These are phyloP conservation scores for Papilio xuthus DNA, from an alignment of 1,140 invertebrate species.

Conservation along the genomic window DNA sequence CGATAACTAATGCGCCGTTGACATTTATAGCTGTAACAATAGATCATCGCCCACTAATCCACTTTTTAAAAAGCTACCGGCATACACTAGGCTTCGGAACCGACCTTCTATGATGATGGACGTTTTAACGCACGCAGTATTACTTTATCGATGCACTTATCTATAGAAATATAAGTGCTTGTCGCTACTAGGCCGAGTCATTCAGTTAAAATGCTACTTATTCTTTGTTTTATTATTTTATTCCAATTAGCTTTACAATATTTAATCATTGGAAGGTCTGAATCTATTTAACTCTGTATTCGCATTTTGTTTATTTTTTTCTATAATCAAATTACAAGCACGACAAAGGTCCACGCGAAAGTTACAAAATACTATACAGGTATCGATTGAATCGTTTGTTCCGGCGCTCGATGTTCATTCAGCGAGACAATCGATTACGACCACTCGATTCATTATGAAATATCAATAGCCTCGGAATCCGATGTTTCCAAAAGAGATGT, in stretches of 20 bases:
- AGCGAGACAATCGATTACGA: conserved; percentile 34
- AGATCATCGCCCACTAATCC: conserved; percentile 43
- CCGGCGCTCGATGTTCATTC: conserved; percentile 32
- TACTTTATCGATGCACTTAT: conserved; percentile 33
- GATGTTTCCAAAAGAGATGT: conserved; percentile 58
- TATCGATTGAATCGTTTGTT: conserved; percentile 35
- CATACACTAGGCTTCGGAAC: conserved; percentile 26
- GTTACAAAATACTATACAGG: conserved; percentile 36
- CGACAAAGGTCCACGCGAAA: conserved; percentile 20
- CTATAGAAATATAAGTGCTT: conserved; percentile 27
- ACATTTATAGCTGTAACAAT: conserved; percentile 45
- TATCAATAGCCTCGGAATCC: conserved; percentile 42
- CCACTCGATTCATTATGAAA: conserved; percentile 32
- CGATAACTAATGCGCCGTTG: conserved; percentile 37
- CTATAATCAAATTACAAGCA: conserved; percentile 26
- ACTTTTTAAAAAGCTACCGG: conserved; percentile 41
- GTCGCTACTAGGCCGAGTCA: not conserved
- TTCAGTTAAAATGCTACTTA: not conserved
- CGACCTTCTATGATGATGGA: conserved; percentile 33
- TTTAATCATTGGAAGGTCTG: not conserved
- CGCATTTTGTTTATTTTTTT: conserved; percentile 2
- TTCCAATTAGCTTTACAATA: not conserved
- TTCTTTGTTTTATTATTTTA: not conserved
- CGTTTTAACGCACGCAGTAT: conserved; percentile 28
- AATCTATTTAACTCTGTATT: conserved; percentile 14